phyloP scores from a whole-genome alignment of 2,113 vertebrate genomes.

The Phyllopteryx taeniolatus region DNA sequence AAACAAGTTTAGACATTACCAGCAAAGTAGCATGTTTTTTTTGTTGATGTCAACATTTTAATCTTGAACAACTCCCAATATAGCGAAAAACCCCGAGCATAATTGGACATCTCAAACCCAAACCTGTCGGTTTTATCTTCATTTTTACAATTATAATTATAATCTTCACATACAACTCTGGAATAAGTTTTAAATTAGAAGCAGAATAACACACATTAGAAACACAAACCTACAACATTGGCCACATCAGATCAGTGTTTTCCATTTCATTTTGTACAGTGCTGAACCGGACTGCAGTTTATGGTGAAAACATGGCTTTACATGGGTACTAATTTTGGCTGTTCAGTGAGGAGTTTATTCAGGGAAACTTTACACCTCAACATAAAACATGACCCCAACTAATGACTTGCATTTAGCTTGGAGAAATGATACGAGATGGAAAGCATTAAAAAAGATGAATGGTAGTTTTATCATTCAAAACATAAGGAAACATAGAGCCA shows the following conservation, averaged over 20 bases:
- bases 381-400: background rate
- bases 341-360: background rate
- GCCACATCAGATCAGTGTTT: background rate
- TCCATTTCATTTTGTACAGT: background rate
- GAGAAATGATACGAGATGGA: background rate
- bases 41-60: background rate
- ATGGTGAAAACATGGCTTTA: background rate
- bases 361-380: background rate
- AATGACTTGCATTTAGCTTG: background rate
- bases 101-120: background rate
- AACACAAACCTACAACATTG: too few relatives aligned
- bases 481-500: slow-evolving; percentile 29
- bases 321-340: background rate
- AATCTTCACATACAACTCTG: background rate
- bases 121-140: background rate
- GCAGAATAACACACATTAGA: background rate
- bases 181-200: background rate
- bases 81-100: background rate
- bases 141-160: background rate
- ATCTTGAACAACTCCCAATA: background rate
- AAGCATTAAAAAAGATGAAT: background rate
- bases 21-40: background rate
- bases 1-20: background rate
- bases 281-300: background rate
- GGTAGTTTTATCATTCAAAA: background rate